phyloP scores from a whole-genome alignment of 1,140 invertebrate species.

The Atopsyche davidsoni region DNA sequence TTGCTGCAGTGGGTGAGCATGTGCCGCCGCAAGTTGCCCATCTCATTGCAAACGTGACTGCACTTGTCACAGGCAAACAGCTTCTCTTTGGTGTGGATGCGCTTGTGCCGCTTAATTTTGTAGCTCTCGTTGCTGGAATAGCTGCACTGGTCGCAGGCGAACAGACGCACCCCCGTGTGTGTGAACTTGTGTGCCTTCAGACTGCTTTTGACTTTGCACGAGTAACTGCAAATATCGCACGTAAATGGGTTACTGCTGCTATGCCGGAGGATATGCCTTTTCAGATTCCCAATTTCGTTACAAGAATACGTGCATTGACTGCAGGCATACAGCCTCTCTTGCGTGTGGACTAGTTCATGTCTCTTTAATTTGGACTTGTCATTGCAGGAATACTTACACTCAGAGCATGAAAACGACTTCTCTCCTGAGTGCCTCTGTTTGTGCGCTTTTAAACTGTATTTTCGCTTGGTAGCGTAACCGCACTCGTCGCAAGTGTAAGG shows the following conservation, averaged over 20 bases:
- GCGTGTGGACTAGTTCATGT: slow-evolving; percentile 33
- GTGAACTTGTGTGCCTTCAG: slow-evolving; percentile 42
- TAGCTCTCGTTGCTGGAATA: background rate
- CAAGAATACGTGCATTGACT: slow-evolving; percentile 50
- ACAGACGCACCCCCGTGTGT: slow-evolving; percentile 47
- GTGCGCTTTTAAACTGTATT: slow-evolving; percentile 27
- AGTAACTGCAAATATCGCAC: slow-evolving; percentile 74
- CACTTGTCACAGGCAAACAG: slow-evolving; percentile 50
- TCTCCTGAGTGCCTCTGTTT: slow-evolving; percentile 31
- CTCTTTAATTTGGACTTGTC: slow-evolving; percentile 23
- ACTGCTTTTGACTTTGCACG: slow-evolving; percentile 80
- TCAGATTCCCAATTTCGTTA: slow-evolving; percentile 32
- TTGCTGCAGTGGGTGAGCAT: slow-evolving; percentile 31
- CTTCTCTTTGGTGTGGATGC: slow-evolving; percentile 57
- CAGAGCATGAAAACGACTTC: slow-evolving; percentile 32
- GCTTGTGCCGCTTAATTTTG: slow-evolving; percentile 31
- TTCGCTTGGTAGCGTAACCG: slow-evolving; percentile 20
- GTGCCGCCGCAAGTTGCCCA: slow-evolving; percentile 30
- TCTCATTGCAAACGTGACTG: background rate
- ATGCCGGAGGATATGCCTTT: slow-evolving; percentile 37
- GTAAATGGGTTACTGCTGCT: slow-evolving; percentile 39
- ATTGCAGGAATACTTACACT: slow-evolving; percentile 34
- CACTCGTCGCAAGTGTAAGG: slow-evolving; percentile 51
- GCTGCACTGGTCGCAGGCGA: slow-evolving; percentile 47
- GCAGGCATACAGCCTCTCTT: slow-evolving; percentile 32